Evolutionary conservation across 2,797 vertebrate species (phyloP).

Genomic region (Sebastes oblongus): DNA sequence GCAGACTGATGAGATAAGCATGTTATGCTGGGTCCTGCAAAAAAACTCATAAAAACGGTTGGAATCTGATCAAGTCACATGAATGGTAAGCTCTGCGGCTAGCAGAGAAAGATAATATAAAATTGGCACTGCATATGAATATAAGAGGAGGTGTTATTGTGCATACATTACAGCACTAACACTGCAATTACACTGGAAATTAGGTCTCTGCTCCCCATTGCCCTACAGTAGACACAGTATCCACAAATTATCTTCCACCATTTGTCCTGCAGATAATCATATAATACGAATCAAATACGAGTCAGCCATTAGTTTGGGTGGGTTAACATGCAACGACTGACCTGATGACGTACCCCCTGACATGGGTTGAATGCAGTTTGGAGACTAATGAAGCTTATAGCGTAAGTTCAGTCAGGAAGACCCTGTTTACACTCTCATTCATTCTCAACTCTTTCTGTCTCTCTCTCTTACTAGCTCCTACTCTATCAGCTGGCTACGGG

Average conservation of each 20-base stretch:
- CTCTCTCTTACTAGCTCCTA: too few relatives aligned
- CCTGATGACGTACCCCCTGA: background rate
- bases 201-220: background rate
- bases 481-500: too few relatives aligned
- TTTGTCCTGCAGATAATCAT: background rate
- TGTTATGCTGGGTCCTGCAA: background rate
- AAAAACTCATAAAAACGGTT: background rate
- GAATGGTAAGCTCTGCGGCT: background rate
- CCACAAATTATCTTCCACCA: background rate
- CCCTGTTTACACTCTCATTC: too few relatives aligned
- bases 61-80: constrained; percentile 15
- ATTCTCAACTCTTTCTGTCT: too few relatives aligned
- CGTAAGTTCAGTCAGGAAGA: too few relatives aligned
- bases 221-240: background rate
- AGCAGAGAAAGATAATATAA: background rate
- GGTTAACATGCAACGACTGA: background rate
- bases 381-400: background rate
- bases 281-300: background rate
- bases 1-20: constrained; percentile 10
- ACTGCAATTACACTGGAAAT: constrained; percentile 2
- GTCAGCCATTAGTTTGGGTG: background rate
- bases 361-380: background rate
- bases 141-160: background rate
- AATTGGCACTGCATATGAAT: background rate
- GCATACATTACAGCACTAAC: background rate